Evolutionary conservation across 2,888 invertebrate species (phyloP).

Genomic region (Cylindroiulus punctatus): DNA sequence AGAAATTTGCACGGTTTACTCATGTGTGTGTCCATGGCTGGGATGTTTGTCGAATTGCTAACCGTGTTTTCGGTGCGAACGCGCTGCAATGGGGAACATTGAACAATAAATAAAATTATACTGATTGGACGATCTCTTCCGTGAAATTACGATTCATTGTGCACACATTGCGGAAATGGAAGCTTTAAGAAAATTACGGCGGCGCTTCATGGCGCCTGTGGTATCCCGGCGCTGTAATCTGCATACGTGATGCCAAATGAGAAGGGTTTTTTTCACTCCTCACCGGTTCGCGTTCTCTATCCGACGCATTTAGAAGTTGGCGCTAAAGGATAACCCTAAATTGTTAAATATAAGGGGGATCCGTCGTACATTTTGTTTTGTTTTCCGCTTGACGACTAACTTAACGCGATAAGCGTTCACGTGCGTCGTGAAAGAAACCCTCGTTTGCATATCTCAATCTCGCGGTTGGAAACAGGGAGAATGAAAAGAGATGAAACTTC

Average conservation of each 20-base stretch:
- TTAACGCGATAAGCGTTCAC: slow-evolving; percentile 55
- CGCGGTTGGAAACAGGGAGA: background rate
- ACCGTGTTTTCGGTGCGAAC: slow-evolving; percentile 54
- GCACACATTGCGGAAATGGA: slow-evolving; percentile 56
- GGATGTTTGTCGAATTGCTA: slow-evolving; percentile 49
- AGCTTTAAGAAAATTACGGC: slow-evolving; percentile 54
- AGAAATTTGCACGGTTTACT: background rate
- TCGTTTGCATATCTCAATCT: background rate
- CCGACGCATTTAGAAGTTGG: slow-evolving; percentile 12
- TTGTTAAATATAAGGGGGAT: slow-evolving; percentile 43
- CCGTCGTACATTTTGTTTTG: slow-evolving; percentile 30
- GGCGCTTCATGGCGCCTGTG: slow-evolving; percentile 3
- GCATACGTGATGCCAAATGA: slow-evolving; percentile 49
- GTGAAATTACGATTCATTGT: slow-evolving; percentile 56
- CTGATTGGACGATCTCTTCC: slow-evolving; percentile 56
- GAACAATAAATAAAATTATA: slow-evolving; percentile 57
- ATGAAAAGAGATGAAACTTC: background rate
- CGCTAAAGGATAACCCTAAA: background rate
- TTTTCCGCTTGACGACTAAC: slow-evolving; percentile 53
- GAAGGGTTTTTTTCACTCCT: slow-evolving; percentile 21
- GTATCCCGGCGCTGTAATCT: slow-evolving; percentile 11
- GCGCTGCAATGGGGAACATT: slow-evolving; percentile 49
- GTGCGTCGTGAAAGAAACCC: background rate
- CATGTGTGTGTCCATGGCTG: slow-evolving; percentile 8
- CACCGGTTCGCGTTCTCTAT: background rate